Base-by-base conservation (phyloP, 1,140 invertebrate species). In the Paralvinella palmiformis region DNA sequence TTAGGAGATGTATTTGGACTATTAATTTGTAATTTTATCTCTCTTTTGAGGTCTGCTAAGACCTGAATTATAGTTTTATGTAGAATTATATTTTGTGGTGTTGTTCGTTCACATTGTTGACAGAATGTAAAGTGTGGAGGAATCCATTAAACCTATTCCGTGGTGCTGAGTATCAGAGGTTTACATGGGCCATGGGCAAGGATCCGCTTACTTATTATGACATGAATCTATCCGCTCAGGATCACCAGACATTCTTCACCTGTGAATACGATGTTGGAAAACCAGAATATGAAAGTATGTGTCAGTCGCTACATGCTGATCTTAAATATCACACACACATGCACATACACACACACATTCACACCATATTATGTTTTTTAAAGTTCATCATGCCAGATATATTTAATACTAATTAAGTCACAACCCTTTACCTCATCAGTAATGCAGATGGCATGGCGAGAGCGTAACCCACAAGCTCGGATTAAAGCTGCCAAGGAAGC, bases 171-270 rank as follows among this genome's bases (percentile, higher is more conserved):
- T 98, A 99, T 82, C 90, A 93, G 71, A 83, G 94, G 36, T 96
- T 95, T 80, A 91, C 88, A 73, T 90, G 88, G 86, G 87, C 89
- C 0, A 94, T 91, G 0, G 90, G 89, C 69, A 95, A 94, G 79
- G 94, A 98, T 70, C 95, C 96, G 0, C 83, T 98, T 29, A 98
- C 96, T 0, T 98, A 96, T 81, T 98, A 98, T 79, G 96, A 98
- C 75, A 98, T 98, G 94, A 99, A 98, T 81, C 82, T 99, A 7
- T 96, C 94, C 1, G 95, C 96, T 17, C 95, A 98, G 83, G 96
- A 98, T 83, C 95, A 98, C 82, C 96, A 98, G 79, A 96, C 93
- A 10, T 97, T 97, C 82, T 98, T 98, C 77, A 95, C 92, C 0
- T 95, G 92, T 79, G 94, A 96, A 79, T 87, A 88, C 62, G 93